Percentiles rank a stretch among this genome's conserved stretches.
These are phyloP conservation scores for Polyergus mexicanus DNA, from an alignment of 1,140 invertebrate genomes.

Conservation along the genomic window DNA sequence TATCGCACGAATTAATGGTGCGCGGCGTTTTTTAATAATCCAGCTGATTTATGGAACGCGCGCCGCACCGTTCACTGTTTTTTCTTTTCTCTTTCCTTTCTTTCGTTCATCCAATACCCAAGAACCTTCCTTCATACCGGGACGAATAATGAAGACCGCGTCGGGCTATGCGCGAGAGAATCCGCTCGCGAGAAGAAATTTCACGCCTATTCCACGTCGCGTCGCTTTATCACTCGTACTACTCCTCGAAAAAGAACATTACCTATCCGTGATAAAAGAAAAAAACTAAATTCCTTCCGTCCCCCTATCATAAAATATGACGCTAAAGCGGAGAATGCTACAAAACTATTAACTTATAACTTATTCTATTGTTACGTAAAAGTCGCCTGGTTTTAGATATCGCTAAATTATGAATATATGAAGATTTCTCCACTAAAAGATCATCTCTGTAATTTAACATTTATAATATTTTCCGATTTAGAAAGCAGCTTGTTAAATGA, in stretches of 20 bases:
- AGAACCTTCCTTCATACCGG: not conserved
- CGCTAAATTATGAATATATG: not conserved
- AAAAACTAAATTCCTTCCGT: not conserved
- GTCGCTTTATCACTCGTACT: conserved; percentile 20
- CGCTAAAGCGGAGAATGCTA: not conserved
- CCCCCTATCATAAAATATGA: not conserved
- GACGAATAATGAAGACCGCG: conserved; percentile 41
- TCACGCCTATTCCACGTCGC: conserved; percentile 30
- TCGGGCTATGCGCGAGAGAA: conserved; percentile 14
- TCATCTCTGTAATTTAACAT: not conserved
- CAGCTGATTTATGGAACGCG: conserved; percentile 64
- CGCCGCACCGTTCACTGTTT: not conserved
- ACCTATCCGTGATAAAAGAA: not conserved
- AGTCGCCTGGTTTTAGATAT: not conserved
- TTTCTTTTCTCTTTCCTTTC: not conserved
- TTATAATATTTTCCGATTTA: not conserved
- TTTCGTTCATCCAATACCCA: not conserved
- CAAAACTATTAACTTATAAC: not conserved
- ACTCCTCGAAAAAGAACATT: not conserved
- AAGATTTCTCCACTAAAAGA: not conserved
- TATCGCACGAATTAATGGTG: conserved; percentile 71
- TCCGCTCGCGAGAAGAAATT: conserved; percentile 21
- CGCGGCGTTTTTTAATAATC: conserved; percentile 43
- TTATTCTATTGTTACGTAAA: not conserved
- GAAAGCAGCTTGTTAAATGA: not conserved